Evolutionary conservation across 2,797 vertebrate species (phyloP).

Genomic region (Carcharodon carcharias): DNA sequence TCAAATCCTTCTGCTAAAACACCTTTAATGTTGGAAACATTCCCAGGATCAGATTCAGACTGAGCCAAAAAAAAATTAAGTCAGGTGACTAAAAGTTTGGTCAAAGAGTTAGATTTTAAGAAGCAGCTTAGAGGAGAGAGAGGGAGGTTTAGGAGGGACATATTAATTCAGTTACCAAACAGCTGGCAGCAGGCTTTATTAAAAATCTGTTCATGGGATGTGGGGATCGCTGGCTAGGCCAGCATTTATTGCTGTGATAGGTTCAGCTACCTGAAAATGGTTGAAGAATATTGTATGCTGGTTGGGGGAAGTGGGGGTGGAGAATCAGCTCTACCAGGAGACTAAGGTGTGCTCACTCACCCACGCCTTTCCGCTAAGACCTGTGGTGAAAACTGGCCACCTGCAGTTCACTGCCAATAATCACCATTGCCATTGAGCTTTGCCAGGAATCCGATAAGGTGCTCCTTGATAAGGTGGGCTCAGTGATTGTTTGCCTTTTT

Average conservation of each 20-base stretch:
- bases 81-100: neutral
- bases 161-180: too few species aligned
- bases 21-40: neutral
- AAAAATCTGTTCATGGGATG: too few species aligned
- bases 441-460: too few species aligned
- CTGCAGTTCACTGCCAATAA: neutral
- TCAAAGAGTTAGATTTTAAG: neutral
- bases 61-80: neutral
- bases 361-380: neutral
- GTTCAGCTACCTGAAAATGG: neutral
- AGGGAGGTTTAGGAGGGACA: neutral
- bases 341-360: neutral
- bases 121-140: neutral
- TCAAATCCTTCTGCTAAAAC: neutral
- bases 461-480: neutral
- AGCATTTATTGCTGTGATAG: neutral
- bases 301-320: too few species aligned
- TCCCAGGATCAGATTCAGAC: neutral
- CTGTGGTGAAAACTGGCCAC: neutral
- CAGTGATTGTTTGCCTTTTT: neutral
- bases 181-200: neutral
- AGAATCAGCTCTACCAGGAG: neutral
- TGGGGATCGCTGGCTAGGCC: too few species aligned
- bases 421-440: too few species aligned
- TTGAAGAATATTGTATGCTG: neutral